phyloP scores from a whole-genome alignment of 2,113 vertebrate species.

The Furnarius figulus region DNA sequence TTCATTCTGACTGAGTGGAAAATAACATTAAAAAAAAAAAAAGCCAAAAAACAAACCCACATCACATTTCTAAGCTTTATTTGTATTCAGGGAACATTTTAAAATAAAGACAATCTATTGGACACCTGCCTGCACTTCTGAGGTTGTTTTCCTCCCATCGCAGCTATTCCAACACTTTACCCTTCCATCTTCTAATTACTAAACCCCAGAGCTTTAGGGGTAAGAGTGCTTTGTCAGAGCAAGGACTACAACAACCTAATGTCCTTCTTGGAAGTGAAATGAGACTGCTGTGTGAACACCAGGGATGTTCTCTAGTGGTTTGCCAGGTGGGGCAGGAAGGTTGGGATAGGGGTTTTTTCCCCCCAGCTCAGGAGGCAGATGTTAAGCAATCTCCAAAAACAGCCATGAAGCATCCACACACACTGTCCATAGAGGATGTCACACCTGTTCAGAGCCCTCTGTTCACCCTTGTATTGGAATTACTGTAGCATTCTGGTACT shows the following conservation, averaged over 20 bases:
- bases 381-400: background rate
- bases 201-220: background rate
- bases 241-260: background rate
- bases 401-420: background rate
- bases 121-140: background rate
- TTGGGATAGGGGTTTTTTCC: background rate
- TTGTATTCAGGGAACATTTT: background rate
- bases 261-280: background rate
- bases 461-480: background rate
- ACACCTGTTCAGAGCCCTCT: background rate
- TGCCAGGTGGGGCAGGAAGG: background rate
- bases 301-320: background rate
- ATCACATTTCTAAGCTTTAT: background rate
- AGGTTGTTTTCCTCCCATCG: background rate
- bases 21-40: background rate
- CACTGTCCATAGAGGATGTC: background rate
- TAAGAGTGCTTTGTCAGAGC: background rate
- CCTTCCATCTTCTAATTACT: background rate
- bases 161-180: background rate
- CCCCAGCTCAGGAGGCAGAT: background rate
- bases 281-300: background rate
- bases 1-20: background rate
- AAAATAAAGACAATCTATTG: background rate
- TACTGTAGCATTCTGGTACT: background rate
- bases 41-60: background rate